Percentiles rank a stretch among this genome's conserved stretches.
Evolutionary conservation across 2,113 vertebrate genomes (phyloP).

Genomic region (Cyanoramphus novaezelandiae): DNA sequence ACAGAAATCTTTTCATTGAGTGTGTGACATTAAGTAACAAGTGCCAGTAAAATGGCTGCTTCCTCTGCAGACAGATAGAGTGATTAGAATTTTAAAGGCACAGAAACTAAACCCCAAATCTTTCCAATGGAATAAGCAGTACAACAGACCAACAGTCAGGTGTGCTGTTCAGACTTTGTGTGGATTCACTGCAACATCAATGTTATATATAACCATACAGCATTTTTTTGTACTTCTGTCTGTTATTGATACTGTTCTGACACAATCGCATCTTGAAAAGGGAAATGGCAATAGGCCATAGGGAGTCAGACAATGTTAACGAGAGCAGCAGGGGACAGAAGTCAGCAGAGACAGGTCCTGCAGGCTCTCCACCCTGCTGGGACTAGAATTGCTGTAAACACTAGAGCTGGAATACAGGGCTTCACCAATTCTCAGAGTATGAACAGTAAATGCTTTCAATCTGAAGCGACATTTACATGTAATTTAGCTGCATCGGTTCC

Average conservation of each 20-base stretch:
- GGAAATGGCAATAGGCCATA: neutral
- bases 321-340: neutral
- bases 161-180: neutral
- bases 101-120: neutral
- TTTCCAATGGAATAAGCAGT: neutral
- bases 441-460: neutral
- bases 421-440: neutral
- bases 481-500: neutral
- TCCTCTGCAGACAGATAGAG: neutral
- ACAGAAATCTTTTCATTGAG: neutral
- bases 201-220: neutral
- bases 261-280: neutral
- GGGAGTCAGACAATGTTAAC: neutral
- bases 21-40: neutral
- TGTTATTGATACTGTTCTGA: neutral
- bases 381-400: neutral
- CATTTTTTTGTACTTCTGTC: neutral
- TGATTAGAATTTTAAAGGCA: neutral
- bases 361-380: neutral
- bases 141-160: neutral
- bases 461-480: neutral
- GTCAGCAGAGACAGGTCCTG: neutral
- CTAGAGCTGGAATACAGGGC: neutral
- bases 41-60: slow-evolving; percentile 28
- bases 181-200: neutral